A percentile compares a stretch with the other conserved stretches of the same genome.
Conservation (phyloP, 1,140 invertebrate species). For the Batillaria attramentaria region DNA sequence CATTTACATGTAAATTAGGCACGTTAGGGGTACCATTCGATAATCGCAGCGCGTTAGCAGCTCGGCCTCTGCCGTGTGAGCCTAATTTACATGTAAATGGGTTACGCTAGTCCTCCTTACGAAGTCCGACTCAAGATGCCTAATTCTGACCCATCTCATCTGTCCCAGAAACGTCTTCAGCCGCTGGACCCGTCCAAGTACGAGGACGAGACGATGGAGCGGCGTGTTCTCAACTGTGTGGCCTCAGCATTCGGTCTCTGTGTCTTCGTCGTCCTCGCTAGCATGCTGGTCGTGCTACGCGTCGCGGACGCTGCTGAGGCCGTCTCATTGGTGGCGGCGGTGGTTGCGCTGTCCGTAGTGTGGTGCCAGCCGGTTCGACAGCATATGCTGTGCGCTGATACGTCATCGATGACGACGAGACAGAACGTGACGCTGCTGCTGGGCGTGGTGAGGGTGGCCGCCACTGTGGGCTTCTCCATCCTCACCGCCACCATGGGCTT, state of each 20-base stretch:
- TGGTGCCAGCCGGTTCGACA: slow-evolving; percentile 37
- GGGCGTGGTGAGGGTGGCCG: slow-evolving; percentile 18
- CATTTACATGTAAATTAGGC: too few species aligned
- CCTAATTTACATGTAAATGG: too few species aligned
- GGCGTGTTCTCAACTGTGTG: slow-evolving; percentile 20
- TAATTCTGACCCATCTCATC: too few species aligned
- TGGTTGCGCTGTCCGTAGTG: slow-evolving; percentile 31
- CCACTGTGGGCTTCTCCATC: slow-evolving; percentile 19
- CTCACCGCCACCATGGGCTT: slow-evolving; percentile 21
- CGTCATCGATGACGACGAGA: slow-evolving; percentile 3
- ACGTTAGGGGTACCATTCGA: too few species aligned
- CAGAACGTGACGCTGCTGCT: slow-evolving; percentile 29
- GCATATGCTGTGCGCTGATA: slow-evolving; percentile 19
- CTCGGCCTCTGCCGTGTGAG: too few species aligned
- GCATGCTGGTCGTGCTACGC: slow-evolving; percentile 21
- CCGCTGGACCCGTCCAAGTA: background rate
- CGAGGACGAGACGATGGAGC: slow-evolving; percentile 18
- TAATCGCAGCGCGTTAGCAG: too few species aligned
- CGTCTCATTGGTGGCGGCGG: slow-evolving; percentile 27
- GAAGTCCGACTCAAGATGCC: too few species aligned
- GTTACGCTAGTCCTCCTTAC: too few species aligned
- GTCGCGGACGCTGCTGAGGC: slow-evolving; percentile 13
- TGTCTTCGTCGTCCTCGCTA: slow-evolving; percentile 16
- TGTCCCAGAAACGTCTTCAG: background rate
- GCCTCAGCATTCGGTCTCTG: slow-evolving; percentile 22